Base-by-base conservation (phyloP, 2,797 vertebrate genomes). In the Percopsis omiscomaycus region DNA sequence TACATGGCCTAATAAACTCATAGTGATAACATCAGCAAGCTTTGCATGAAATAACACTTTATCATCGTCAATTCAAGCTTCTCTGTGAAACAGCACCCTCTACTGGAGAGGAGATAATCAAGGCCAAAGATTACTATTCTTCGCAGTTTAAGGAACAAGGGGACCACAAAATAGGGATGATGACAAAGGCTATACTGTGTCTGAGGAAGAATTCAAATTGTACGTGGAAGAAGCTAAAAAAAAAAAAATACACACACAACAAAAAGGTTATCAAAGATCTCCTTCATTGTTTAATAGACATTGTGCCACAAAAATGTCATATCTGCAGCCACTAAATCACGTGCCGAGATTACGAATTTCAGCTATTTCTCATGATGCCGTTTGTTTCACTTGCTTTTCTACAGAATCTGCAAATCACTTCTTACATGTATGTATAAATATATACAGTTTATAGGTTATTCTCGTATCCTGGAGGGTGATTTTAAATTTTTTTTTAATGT, bases 251-350 rank as follows among this genome's bases (percentile, higher is more conserved):
- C 4, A 58, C n/a, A 11, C 10, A 37, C 11, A 67, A 54, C 16
- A 30, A 27, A 27, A 22, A 53, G 9, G 92, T 95, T 97, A 97
- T 95, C 96, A 95, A 97, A 97, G 93, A 93, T 96, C 94, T 97
- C 93, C 95, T 96, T 95, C 89, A 93, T 93, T 90, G 80, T 93
- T 94, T 95, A 89, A 90, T 90, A 92, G 94, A 95, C 93, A 92
- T 91, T 92, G 93, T 94, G 94, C 92, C 94, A 96, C 94, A 95
- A 95, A 89, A 95, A 95, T 93, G 94, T 93, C 93, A 92, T 91
- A 91, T 94, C 94, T 91, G 93, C 93, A 94, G 94, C 94, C 94
- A 95, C 93, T 56, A 93, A 92, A 93, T 94, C 94, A 95, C 93
- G 93, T 92, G 93, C 91, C 89, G 90, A 93, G 80, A 77, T 92